Conservation (phyloP, 2,113 vertebrate genomes). For the Anarrhichthys ocellatus region DNA sequence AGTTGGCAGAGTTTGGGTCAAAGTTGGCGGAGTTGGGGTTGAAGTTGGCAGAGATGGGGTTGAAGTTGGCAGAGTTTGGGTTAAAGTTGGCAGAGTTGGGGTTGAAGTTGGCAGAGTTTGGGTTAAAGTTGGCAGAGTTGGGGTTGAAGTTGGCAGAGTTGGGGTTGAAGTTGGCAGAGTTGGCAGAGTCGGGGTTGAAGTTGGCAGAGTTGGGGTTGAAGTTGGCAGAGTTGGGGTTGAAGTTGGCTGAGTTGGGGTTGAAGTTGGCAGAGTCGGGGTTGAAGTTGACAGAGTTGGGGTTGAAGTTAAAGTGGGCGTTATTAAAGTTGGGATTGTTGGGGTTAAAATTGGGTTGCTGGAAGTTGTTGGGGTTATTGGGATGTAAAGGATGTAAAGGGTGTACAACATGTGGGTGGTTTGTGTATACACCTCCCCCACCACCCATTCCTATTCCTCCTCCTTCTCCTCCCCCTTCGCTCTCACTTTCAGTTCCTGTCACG, state of each 20-base stretch:
- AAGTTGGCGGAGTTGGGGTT: conserved; percentile 19
- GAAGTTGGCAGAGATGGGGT: conserved; percentile 11
- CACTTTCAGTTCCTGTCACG: conserved; percentile 63
- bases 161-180: not conserved
- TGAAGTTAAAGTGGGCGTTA: conserved; percentile 38
- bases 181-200: conserved; percentile 39
- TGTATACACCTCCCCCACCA: conserved; percentile 44
- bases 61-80: conserved; percentile 11
- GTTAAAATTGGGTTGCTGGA: conserved; percentile 51
- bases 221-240: conserved; percentile 22
- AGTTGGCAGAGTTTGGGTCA: conserved; percentile 42
- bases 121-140: not conserved
- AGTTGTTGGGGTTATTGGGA: conserved; percentile 53
- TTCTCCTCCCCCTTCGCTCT: conserved; percentile 57
- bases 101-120: conserved; percentile 53
- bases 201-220: conserved; percentile 19
- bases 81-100: conserved; percentile 32
- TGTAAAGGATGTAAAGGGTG: conserved; percentile 73
- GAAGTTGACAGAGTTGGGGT: conserved; percentile 19
- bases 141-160: conserved; percentile 37
- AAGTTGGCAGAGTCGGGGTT: conserved; percentile 28
- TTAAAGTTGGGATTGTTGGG: conserved; percentile 45
- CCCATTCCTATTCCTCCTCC: conserved; percentile 39
- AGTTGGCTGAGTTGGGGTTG: conserved; percentile 46
- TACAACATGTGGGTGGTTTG: conserved; percentile 66